Percentiles rank a stretch among this genome's conserved stretches.
These are phyloP conservation scores for Psephotus haematonotus DNA, from an alignment of 2,113 vertebrate species.

Conservation along the genomic window DNA sequence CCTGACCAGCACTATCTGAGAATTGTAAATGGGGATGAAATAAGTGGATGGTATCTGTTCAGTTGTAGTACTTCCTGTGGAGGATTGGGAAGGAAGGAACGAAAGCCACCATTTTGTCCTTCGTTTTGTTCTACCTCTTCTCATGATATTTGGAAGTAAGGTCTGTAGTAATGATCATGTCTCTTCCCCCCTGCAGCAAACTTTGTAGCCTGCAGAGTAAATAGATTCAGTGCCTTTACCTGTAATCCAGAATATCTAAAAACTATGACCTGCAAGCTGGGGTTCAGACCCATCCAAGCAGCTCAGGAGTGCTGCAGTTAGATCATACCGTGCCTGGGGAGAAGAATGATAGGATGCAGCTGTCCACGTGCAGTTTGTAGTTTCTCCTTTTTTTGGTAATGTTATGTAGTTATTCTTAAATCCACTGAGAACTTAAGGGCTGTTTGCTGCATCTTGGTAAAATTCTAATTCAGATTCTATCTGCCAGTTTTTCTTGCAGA, in stretches of 20 bases:
- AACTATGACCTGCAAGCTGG: neutral
- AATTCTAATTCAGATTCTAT: neutral
- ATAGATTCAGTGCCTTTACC: neutral
- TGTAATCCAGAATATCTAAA: neutral
- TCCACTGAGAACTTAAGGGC: neutral
- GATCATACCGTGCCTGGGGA: neutral
- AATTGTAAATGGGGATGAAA: conserved; percentile 17
- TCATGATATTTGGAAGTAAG: neutral
- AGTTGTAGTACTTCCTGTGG: neutral
- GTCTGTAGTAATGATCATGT: neutral
- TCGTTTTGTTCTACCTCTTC: neutral
- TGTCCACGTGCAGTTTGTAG: neutral
- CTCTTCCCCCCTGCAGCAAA: neutral
- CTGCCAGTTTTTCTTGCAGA: neutral
- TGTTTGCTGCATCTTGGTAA: neutral
- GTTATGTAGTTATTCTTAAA: neutral
- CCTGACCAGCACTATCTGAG: conserved; percentile 75
- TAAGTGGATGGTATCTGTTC: neutral
- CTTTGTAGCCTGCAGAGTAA: neutral
- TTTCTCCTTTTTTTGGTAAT: neutral
- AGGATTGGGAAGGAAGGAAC: neutral
- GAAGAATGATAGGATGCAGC: neutral
- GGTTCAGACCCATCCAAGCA: neutral
- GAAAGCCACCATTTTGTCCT: neutral
- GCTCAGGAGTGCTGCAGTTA: neutral